Base-by-base conservation (phyloP, 2,113 vertebrate genomes). In the Patagioenas fasciata region DNA sequence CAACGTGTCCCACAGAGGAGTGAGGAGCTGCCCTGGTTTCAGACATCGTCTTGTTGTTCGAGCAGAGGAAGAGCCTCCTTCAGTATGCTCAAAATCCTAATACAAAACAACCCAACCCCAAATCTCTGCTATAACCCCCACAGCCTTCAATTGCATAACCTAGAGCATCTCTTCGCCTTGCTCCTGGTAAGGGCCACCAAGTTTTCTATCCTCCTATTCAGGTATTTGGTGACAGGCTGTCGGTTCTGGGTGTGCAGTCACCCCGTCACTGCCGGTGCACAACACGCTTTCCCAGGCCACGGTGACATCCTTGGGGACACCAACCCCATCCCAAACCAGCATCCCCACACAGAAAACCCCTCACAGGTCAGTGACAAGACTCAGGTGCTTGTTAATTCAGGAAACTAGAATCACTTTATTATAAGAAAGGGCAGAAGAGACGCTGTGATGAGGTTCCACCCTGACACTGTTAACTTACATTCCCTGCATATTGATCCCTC, bases 401-500 rank as follows among this genome's bases (percentile, higher is more conserved):
- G 58, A 50, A 80, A 40, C 7, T 2, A 2, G 25, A 29, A 21
- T 48, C 24, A 11, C 26, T 34, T 32, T 15, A 44, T 58, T 42
- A 50, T 67, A 10, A 38, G 29, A 31, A 42, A 19, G 65, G 70
- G 69, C 77, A 75, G 42, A 26, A 32, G 47, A 89, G 74, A 82
- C 8, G 5, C 32, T 18, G 15, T 24, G 29, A 70, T 15, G 8
- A 80, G 84, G 78, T 73, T 89, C 72, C 47, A 62, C n/a, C 47
- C 48, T 1, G 10, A 44, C n/a, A 62, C 75, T 53, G 75, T 66
- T 70, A 82, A 88, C 64, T 53, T 13, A 2, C 54, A 24, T 64
- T 28, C 40, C 70, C 90, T 80, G 81, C 57, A 47, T 64, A 62
- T 80, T 23, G 81, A 95, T 80, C 92, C 89, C 86, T 94, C 86